Evolutionary conservation across 2,113 vertebrate genomes (phyloP), one percentile per base, ranked within the genome.

Genomic region (Trichomycterus rosablanca): DNA sequence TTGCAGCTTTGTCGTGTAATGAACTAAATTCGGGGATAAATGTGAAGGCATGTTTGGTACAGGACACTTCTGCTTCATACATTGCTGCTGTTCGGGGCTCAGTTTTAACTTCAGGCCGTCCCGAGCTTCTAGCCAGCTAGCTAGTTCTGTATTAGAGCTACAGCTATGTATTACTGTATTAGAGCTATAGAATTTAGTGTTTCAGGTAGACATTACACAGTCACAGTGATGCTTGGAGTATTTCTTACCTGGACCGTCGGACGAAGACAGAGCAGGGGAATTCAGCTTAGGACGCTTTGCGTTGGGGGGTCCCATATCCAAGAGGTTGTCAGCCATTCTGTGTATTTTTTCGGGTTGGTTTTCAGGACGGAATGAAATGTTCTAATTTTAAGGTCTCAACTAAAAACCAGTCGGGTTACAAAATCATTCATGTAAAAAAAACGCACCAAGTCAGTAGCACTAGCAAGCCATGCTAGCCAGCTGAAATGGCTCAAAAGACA

Each of bases 241-340:
- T n/a, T n/a, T n/a, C 37, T n/a, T 91, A 97, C 93, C 94, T 95
- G 92, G 88, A 82, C 88, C 91, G 83, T 97, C 94, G 68, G 87
- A 89, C n/a, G n/a, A n/a, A n/a, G n/a, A n/a, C n/a, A n/a, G n/a
- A 82, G 92, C 92, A 83, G 94, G 92, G 84, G 94, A 93, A 86
- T 88, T 93, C 81, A 97, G 89, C 80, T 95, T 96, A 80, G 89
- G 88, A 81, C 94, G 87, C 83, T 97, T 97, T 7, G 93, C 88
- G 84, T 86, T 93, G 76, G 94, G 91, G 81, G 93, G 93, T 87
- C 93, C 94, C 74, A 91, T 83, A 62, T 95, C 92, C 76, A 94
- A 88, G 84, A 95, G 86, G 85, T 97, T 95, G 77, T 97, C 93
- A 82, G 93, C 91, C 94, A 97, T 97, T 72, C 26, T 59, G n/a